phyloP scores from a whole-genome alignment of 2,113 vertebrate species.

The Labrus mixtus region DNA sequence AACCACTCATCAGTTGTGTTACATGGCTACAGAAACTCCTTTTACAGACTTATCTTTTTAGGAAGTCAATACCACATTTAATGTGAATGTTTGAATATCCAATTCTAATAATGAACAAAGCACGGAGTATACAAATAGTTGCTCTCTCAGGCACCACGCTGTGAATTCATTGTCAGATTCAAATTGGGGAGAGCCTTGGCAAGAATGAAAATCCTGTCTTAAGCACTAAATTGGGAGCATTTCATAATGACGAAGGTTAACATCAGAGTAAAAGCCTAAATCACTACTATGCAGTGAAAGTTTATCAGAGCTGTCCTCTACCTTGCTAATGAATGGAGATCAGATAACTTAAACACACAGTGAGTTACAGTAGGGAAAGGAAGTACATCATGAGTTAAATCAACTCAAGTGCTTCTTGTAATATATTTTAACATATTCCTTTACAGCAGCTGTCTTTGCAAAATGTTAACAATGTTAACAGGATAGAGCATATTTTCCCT shows the following conservation, averaged over 20 bases:
- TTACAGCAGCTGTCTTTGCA: slow-evolving; percentile 8
- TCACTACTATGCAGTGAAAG: not conserved
- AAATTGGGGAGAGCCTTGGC: no score
- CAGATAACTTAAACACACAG: slow-evolving; percentile 33
- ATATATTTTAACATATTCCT: slow-evolving; percentile 26
- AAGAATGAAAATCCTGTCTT: no score
- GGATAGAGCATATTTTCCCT: not conserved
- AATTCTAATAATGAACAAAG: not conserved
- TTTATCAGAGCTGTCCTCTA: slow-evolving; percentile 9
- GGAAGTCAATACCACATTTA: no score
- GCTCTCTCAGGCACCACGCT: no score
- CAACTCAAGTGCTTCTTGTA: slow-evolving; percentile 24
- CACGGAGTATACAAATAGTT: not conserved
- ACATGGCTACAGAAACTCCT: no score
- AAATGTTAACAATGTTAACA: slow-evolving; percentile 12
- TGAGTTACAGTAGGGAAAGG: slow-evolving; percentile 11
- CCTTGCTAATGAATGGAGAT: slow-evolving; percentile 29
- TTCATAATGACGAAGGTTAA: not conserved
- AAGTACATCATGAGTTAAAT: slow-evolving; percentile 36
- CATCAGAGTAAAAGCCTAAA: no score
- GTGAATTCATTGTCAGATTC: no score
- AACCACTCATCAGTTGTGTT: no score
- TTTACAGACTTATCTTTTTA: no score
- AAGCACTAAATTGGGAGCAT: not conserved
- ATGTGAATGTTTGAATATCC: no score